These are phyloP conservation scores for Rotaria socialis DNA, from an alignment of 2,888 invertebrate genomes.

Conservation along the genomic window DNA sequence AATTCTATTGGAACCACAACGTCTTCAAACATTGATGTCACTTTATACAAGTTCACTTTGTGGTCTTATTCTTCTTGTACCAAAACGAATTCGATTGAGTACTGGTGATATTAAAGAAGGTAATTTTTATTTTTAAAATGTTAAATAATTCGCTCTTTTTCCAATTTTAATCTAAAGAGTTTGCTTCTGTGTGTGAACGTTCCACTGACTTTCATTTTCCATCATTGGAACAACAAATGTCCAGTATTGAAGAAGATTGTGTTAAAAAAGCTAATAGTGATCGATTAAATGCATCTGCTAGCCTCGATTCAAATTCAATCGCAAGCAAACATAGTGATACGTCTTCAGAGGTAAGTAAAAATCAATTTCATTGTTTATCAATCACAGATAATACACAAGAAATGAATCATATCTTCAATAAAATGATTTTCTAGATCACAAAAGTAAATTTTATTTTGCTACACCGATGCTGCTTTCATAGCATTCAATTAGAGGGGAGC, in stretches of 20 bases:
- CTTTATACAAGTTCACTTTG: slow-evolving; percentile 85
- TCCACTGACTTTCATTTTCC: slow-evolving; percentile 93
- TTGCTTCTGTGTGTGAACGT: slow-evolving; percentile 69
- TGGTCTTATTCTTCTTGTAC: slow-evolving; percentile 73
- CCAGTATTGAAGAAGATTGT: slow-evolving; percentile 59
- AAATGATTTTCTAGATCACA: too few species aligned
- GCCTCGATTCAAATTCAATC: neutral
- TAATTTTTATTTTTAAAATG: neutral
- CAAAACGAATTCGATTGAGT: neutral
- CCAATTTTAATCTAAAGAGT: slow-evolving; percentile 61
- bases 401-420: too few species aligned
- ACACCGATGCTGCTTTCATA: too few species aligned
- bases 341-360: neutral
- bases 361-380: too few species aligned
- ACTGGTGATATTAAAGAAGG: slow-evolving; percentile 1
- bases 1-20: slow-evolving; percentile 70
- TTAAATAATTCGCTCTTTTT: slow-evolving; percentile 13
- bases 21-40: slow-evolving; percentile 84
- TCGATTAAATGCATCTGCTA: neutral
- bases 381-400: too few species aligned
- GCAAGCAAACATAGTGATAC: neutral
- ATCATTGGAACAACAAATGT: slow-evolving; percentile 77
- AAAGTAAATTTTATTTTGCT: too few species aligned
- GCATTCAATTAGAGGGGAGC: too few species aligned
- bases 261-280: slow-evolving; percentile 50